Evolutionary conservation across 2,888 invertebrate genomes (phyloP).

Genomic region (Patella ulyssiponensis): DNA sequence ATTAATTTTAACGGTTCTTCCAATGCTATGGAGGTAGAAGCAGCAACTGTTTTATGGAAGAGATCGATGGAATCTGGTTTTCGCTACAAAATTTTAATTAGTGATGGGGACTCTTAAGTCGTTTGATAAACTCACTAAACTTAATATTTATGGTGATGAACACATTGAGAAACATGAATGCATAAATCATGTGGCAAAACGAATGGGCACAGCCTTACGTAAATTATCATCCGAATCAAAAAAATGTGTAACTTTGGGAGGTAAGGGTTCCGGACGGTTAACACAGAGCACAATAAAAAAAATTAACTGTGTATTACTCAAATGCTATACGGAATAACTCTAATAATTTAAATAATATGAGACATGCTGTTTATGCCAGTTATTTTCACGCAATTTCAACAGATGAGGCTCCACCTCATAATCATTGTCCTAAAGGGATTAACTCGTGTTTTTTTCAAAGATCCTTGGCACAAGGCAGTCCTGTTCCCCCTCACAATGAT

Average conservation of each 20-base stretch:
- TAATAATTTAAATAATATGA: constrained; percentile 11
- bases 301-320: constrained; percentile 20
- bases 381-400: constrained; percentile 24
- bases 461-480: background rate
- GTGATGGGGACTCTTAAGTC: background rate
- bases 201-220: constrained; percentile 35
- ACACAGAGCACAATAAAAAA: constrained; percentile 14
- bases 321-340: background rate
- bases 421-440: constrained; percentile 20
- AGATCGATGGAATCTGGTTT: background rate
- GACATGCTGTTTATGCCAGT: constrained; percentile 3
- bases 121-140: background rate
- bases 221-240: constrained; percentile 12
- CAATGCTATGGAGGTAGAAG: constrained; percentile 2
- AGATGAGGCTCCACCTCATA: constrained; percentile 21
- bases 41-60: background rate
- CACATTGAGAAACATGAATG: background rate
- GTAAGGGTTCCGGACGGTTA: constrained; percentile 13
- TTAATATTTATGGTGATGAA: background rate
- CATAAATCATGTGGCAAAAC: constrained; percentile 13
- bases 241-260: constrained; percentile 21
- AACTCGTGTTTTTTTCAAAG: constrained; percentile 14
- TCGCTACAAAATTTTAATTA: background rate
- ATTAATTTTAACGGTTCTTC: background rate
- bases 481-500: background rate